phyloP scores from a whole-genome alignment of 1,140 invertebrate genomes.

The Lutraria rhynchaena region DNA sequence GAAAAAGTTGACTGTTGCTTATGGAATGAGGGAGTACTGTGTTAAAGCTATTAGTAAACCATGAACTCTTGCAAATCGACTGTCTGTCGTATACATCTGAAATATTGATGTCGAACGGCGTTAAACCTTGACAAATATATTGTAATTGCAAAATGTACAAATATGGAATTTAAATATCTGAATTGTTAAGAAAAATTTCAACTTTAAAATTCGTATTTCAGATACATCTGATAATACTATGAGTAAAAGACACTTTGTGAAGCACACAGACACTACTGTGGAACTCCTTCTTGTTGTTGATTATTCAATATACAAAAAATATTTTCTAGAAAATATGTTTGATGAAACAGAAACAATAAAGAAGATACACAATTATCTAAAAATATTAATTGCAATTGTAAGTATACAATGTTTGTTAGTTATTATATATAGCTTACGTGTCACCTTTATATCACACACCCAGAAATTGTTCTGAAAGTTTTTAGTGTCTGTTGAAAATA shows the following conservation, averaged over 20 bases:
- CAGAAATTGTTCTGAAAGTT: too few relatives aligned
- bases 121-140: neutral
- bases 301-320: conserved; percentile 28
- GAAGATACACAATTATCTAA: conserved; percentile 30
- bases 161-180: neutral
- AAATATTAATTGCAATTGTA: conserved; percentile 36
- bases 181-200: neutral
- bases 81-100: neutral
- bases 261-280: conserved; percentile 13
- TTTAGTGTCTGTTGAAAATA: too few relatives aligned
- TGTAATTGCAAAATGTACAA: neutral
- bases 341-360: neutral
- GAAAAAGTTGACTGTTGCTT: too few relatives aligned
- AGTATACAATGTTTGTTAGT: too few relatives aligned
- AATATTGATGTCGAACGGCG: too few relatives aligned
- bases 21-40: too few relatives aligned
- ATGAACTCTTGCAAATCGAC: neutral
- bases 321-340: conserved; percentile 22
- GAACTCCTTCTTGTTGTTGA: conserved; percentile 36
- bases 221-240: too few relatives aligned
- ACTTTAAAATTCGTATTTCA: neutral
- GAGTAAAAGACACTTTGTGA: conserved; percentile 19
- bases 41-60: neutral
- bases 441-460: too few relatives aligned
- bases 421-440: too few relatives aligned